phyloP scores from a whole-genome alignment of 2,797 vertebrate genomes.

The Enteromius treurensis region DNA sequence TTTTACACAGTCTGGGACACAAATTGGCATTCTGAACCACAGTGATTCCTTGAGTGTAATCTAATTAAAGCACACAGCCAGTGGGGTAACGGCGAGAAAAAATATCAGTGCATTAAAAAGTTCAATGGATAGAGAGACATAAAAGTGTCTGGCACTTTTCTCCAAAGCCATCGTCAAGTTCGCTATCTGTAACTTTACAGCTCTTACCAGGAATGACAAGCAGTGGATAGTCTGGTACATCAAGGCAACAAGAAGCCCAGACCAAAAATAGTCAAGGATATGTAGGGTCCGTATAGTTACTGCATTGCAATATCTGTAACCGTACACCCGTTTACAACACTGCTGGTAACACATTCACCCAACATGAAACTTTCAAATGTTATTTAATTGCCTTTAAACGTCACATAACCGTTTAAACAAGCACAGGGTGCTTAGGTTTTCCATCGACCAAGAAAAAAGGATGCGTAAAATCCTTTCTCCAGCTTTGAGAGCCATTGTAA shows the following conservation, averaged over 20 bases:
- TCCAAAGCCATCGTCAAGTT: conserved; percentile 65
- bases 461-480: conserved; percentile 30
- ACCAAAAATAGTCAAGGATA: conserved; percentile 25
- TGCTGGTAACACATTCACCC: background rate
- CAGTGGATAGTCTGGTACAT: conserved; percentile 55
- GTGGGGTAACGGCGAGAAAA: conserved; percentile 64
- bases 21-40: conserved; percentile 75
- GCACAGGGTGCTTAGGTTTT: conserved; percentile 12
- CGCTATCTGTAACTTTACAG: conserved; percentile 71
- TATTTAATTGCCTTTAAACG: conserved; percentile 36
- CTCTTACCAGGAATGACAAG: conserved; percentile 67
- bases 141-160: conserved; percentile 72
- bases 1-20: conserved; percentile 78
- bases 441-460: conserved; percentile 16
- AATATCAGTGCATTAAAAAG: conserved; percentile 74
- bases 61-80: conserved; percentile 78
- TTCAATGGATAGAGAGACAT: conserved; percentile 76
- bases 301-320: conserved; percentile 17
- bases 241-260: conserved; percentile 25
- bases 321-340: conserved; percentile 12
- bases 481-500: conserved; percentile 36
- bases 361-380: conserved; percentile 14
- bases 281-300: background rate
- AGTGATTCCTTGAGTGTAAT: conserved; percentile 74
- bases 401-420: conserved; percentile 43